phyloP scores from a whole-genome alignment of 2,113 vertebrate species.

The Tapirus terrestris region DNA sequence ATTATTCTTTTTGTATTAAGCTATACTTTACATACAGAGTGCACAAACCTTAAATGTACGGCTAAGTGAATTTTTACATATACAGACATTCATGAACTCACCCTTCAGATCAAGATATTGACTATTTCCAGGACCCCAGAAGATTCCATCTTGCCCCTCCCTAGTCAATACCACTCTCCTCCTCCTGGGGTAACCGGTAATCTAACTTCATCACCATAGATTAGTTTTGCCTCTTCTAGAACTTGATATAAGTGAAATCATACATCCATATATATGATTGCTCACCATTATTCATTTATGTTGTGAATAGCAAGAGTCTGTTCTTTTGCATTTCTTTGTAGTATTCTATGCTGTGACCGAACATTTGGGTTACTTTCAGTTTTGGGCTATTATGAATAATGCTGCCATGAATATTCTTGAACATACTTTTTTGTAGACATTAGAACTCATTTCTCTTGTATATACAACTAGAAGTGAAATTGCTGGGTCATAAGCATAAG shows the following conservation, averaged over 20 bases:
- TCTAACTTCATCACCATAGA: background rate
- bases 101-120: background rate
- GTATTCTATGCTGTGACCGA: background rate
- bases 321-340: background rate
- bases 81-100: background rate
- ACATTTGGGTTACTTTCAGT: background rate
- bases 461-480: background rate
- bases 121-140: background rate
- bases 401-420: background rate
- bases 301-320: background rate
- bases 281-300: background rate
- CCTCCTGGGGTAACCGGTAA: background rate
- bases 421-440: background rate
- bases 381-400: background rate
- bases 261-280: background rate
- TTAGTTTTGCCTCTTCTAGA: background rate
- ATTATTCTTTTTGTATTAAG: background rate
- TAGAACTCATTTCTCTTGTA: background rate
- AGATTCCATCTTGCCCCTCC: background rate
- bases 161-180: background rate
- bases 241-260: background rate
- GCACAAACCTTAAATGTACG: background rate
- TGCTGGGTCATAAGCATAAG: background rate
- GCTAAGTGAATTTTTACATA: background rate
- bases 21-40: background rate